Evolutionary conservation across 1,140 invertebrate species (phyloP), one percentile per base, ranked within the genome.

Genomic region (Drosophila equinoxialis): DNA sequence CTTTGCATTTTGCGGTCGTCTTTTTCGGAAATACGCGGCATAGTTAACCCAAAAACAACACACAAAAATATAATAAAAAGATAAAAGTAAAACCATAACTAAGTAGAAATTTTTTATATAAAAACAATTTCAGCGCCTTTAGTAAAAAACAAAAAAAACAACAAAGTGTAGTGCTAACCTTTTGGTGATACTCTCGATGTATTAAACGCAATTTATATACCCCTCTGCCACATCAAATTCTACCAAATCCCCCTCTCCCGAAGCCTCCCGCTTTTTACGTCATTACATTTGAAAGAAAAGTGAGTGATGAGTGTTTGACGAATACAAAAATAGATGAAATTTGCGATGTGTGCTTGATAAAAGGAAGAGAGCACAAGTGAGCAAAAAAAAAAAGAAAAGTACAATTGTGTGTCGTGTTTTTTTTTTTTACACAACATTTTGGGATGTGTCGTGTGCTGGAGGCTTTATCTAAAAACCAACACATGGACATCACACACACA

Each of bases 1-100:
- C 81, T 85, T 79, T 77, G 81, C 81, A 85, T 81, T 86, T 81
- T 79, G 77, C 81, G 81, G 82, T 86, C 79, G 81, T 85, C 74
- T 85, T 81, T 80, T 81, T 79, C 82, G 64, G 83, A 82, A 82
- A 83, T 86, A 82, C 83, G 76, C 75, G 82, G 55, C 79, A 79
- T 82, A 79, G 79, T 86, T 73, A 69, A 58, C 82, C 74, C 81
- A 76, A 45, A 68, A 75, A 45, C 76, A 63, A 64, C 20, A 81
- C 66, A 42, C 17, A 72, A 75, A 54, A 77, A 59, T 68, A 54
- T 14, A 39, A 65, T 59, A 41, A 51, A 17, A 64, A 55, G 23
- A 62, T 37, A 58, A 81, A 79, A 51, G 55, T 61, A 65, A 48
- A 65, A 65, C 58, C 74, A 74, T 61, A 63, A 66, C 54, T 4